Conservation (phyloP, 2,888 invertebrate species). For the Theretra japonica region DNA sequence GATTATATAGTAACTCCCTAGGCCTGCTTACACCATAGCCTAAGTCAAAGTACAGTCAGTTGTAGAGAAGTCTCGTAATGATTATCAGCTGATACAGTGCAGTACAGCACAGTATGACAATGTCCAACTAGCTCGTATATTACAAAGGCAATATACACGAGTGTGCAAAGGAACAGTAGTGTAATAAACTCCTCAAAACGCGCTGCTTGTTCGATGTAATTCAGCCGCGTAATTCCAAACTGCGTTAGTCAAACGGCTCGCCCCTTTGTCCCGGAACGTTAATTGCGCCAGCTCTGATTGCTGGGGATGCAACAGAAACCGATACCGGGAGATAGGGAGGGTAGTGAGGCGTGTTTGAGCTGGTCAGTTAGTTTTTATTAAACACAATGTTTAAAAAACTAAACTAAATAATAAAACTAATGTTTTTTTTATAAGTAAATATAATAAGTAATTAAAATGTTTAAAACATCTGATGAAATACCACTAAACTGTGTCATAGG, state of each 20-base stretch:
- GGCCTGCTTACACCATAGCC: too few species aligned
- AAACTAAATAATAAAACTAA: too few species aligned
- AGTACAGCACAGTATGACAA: not conserved
- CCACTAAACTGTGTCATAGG: too few species aligned
- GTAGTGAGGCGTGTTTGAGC: not conserved
- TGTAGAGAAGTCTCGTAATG: too few species aligned
- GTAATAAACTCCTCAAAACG: constrained; percentile 30
- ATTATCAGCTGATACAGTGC: too few species aligned
- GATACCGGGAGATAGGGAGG: not conserved
- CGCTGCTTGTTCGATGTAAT: constrained; percentile 24
- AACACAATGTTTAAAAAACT: too few species aligned
- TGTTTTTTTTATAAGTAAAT: too few species aligned
- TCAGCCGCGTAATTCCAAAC: constrained; percentile 31
- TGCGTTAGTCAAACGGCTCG: constrained; percentile 31
- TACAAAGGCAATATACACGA: constrained; percentile 15
- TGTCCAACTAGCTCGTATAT: not conserved
- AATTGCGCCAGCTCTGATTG: constrained; percentile 33
- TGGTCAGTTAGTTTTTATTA: too few species aligned
- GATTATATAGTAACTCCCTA: too few species aligned
- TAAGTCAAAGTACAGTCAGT: too few species aligned
- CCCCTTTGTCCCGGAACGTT: constrained; percentile 32
- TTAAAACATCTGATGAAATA: too few species aligned
- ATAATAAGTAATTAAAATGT: too few species aligned
- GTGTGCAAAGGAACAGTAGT: constrained; percentile 20
- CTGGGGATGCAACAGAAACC: constrained; percentile 29